Percentiles rank a stretch among this genome's conserved stretches.
Evolutionary conservation across 1,140 invertebrate genomes (phyloP).

Genomic region (Melipona quadrifasciata): DNA sequence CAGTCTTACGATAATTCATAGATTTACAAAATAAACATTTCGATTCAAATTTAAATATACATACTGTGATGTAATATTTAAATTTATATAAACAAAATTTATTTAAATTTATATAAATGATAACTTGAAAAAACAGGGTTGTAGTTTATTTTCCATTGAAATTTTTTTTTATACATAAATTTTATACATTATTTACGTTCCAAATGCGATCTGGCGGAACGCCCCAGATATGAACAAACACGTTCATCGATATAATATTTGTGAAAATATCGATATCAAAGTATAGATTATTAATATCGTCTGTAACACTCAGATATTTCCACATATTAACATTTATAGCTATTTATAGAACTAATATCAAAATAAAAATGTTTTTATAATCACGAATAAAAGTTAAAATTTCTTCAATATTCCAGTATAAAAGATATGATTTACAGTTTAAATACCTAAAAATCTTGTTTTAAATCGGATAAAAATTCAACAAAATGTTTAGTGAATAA

Average conservation of each 20-base stretch:
- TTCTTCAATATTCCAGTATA: slow-evolving; percentile 64
- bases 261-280: slow-evolving; percentile 64
- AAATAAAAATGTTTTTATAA: slow-evolving; percentile 67
- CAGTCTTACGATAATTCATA: neutral
- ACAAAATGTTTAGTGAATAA: slow-evolving; percentile 2
- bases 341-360: slow-evolving; percentile 61
- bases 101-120: slow-evolving; percentile 38
- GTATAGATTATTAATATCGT: slow-evolving; percentile 52
- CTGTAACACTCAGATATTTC: slow-evolving; percentile 57
- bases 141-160: slow-evolving; percentile 46
- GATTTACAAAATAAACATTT: slow-evolving; percentile 3
- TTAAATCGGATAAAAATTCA: slow-evolving; percentile 36
- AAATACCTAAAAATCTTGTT: slow-evolving; percentile 43
- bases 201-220: slow-evolving; percentile 20
- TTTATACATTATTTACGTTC: slow-evolving; percentile 43
- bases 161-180: slow-evolving; percentile 45
- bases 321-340: slow-evolving; percentile 57
- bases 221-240: slow-evolving; percentile 3
- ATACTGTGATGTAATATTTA: slow-evolving; percentile 45
- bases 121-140: slow-evolving; percentile 38
- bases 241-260: slow-evolving; percentile 38
- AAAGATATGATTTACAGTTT: slow-evolving; percentile 53
- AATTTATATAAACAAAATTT: slow-evolving; percentile 42
- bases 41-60: slow-evolving; percentile 17
- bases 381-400: slow-evolving; percentile 66